phyloP scores from a whole-genome alignment of 1,140 invertebrate genomes.

The Protaetia brevitarsis region DNA sequence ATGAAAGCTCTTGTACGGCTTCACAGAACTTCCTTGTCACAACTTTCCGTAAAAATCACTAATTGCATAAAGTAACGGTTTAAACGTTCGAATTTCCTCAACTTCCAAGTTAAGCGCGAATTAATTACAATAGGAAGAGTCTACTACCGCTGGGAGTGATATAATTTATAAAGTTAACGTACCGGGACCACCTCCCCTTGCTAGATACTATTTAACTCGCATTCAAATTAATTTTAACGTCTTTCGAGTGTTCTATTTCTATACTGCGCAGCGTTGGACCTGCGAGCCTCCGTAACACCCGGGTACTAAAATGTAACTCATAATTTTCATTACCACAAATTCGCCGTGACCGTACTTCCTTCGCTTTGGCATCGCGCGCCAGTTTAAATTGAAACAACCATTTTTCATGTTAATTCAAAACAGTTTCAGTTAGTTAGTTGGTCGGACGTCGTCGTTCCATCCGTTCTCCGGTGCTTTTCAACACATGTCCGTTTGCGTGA shows the following conservation, averaged over 20 bases:
- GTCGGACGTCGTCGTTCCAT: not conserved
- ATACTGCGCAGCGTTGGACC: slow-evolving; percentile 21
- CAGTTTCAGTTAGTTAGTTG: slow-evolving; percentile 25
- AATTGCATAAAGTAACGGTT: not conserved
- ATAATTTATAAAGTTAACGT: slow-evolving; percentile 4
- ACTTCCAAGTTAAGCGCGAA: not conserved
- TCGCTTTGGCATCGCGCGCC: slow-evolving; percentile 25
- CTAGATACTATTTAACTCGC: not conserved
- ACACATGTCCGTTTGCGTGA: slow-evolving; percentile 8
- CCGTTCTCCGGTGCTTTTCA: not conserved
- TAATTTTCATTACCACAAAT: slow-evolving; percentile 32
- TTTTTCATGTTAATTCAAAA: slow-evolving; percentile 38
- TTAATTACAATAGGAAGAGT: not conserved
- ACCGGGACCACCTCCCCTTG: not conserved
- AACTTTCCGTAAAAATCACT: slow-evolving; percentile 2
- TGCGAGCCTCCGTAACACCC: slow-evolving; percentile 24
- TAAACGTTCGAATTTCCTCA: slow-evolving; percentile 1
- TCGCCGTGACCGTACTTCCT: slow-evolving; percentile 34
- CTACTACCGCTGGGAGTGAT: not conserved
- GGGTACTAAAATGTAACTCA: slow-evolving; percentile 31
- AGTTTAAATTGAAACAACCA: slow-evolving; percentile 31
- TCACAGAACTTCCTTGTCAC: no score
- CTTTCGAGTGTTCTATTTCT: slow-evolving; percentile 25
- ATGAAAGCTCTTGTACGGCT: no score
- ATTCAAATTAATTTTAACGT: slow-evolving; percentile 20